These are phyloP conservation scores for Philhelius pedissequus DNA, from an alignment of 2,888 invertebrate species.

Conservation along the genomic window DNA sequence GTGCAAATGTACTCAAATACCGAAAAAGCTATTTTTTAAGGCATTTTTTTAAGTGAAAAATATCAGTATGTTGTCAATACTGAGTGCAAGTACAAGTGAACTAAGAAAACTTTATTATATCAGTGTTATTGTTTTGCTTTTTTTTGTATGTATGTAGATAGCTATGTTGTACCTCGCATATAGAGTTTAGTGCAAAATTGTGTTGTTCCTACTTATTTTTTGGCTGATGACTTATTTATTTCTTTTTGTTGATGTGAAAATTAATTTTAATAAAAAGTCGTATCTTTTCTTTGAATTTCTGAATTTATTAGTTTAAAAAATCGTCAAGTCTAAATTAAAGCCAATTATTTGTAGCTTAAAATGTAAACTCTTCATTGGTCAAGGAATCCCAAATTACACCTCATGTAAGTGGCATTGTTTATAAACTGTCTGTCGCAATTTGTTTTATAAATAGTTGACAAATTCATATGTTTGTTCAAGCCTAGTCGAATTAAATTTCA, in stretches of 20 bases:
- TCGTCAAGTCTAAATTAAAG: no score
- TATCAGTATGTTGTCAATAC: neutral
- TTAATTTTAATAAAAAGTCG: neutral
- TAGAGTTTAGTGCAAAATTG: neutral
- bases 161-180: neutral
- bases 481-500: no score
- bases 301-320: no score
- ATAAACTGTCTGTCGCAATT: no score
- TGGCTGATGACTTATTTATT: neutral
- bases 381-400: no score
- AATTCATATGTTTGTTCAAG: no score
- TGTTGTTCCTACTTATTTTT: neutral
- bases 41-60: conserved; percentile 10
- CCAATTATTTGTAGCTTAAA: no score
- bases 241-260: neutral
- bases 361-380: no score
- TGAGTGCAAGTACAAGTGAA: neutral
- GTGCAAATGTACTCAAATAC: conserved; percentile 17
- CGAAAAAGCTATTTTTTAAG: neutral
- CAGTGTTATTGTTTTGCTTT: neutral
- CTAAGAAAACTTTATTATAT: conserved; percentile 6
- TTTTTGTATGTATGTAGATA: neutral
- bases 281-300: no score
- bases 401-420: no score
- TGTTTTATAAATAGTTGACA: no score